Base-by-base conservation (phyloP, 2,888 invertebrate genomes). In the Rhaphigaster nebulosa region DNA sequence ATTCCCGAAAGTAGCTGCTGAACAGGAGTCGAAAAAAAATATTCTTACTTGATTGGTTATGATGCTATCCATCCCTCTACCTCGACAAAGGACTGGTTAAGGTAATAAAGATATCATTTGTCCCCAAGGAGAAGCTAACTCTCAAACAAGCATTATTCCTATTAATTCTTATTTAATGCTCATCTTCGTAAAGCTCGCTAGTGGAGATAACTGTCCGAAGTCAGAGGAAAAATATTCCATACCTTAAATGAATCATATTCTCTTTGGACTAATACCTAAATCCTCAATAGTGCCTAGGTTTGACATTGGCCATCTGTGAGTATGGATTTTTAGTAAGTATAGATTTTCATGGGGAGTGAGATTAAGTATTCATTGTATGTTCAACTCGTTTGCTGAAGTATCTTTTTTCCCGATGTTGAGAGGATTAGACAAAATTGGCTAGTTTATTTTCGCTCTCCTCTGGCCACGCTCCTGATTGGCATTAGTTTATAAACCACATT, bases 1-100 rank as follows among this genome's bases (percentile, higher is more conserved):
- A n/a, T 84, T 84, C 45, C 34, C 84, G 15, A 84, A 84, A 84
- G 84, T 45, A 84, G 84, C 45, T 38, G 70, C 20, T 80, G 18
- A 50, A 45, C 84, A 84, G 45, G 84, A 84, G 6, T 2, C 23
- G 38, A 12, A 76, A 70, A 70, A 65, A 70, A 70, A 34, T 1
- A 34, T 56, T 34, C 15, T 18, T 20, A 38, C 8, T 38, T 76
- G 38, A 76, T 76, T 76, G 34, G 38, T 76, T 76, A 76, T 76
- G 34, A 76, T 38, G 70, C 38, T 0, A 76, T 76, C 70, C 38
- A 20, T 76, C 70, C 8, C 34, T 38, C 10, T 76, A 8, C 23
- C 23, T 23, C 38, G 20, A 76, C 70, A 38, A 38, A 76, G 20
- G 20, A 20, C 38, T 76, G 70, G 18, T 76, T 38, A 76, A 38